Conservation (phyloP, 2,888 invertebrate genomes). For the Plagodis pulveraria region DNA sequence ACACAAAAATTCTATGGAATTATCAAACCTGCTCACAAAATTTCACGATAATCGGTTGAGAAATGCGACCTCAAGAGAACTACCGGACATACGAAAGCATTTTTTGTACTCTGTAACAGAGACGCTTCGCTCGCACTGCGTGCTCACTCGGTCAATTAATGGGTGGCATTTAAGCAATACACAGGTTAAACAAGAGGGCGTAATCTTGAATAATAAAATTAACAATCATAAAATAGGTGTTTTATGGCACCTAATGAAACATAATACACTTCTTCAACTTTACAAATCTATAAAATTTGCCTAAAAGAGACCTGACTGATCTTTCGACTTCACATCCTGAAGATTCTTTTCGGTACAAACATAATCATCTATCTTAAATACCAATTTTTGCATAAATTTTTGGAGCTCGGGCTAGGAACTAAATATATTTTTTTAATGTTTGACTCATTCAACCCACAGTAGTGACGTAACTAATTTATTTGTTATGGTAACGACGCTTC, state of each 20-base stretch:
- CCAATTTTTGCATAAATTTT: conserved; percentile 66
- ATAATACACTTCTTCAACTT: conserved; percentile 14
- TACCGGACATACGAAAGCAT: no score
- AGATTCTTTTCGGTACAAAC: conserved; percentile 44
- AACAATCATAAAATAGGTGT: conserved; percentile 25
- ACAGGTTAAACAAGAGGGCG: neutral
- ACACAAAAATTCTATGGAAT: no score
- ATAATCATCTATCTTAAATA: conserved; percentile 55
- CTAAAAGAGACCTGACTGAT: conserved; percentile 40
- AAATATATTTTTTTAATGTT: conserved; percentile 48
- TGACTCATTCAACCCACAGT: conserved; percentile 60
- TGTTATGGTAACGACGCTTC: conserved; percentile 34
- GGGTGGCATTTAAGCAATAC: no score
- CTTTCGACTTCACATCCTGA: conserved; percentile 42
- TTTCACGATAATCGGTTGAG: no score
- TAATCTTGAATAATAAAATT: neutral
- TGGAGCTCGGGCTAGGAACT: conserved; percentile 49
- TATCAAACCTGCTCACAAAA: no score
- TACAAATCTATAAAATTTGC: conserved; percentile 34
- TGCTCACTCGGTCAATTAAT: no score
- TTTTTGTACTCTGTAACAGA: no score
- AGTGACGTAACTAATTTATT: conserved; percentile 48
- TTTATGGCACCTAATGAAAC: conserved; percentile 24
- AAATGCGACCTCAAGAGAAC: no score
- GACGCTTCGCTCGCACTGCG: no score